These are phyloP conservation scores for Brachyalestes nurse DNA, from an alignment of 2,797 vertebrate species.

Conservation along the genomic window DNA sequence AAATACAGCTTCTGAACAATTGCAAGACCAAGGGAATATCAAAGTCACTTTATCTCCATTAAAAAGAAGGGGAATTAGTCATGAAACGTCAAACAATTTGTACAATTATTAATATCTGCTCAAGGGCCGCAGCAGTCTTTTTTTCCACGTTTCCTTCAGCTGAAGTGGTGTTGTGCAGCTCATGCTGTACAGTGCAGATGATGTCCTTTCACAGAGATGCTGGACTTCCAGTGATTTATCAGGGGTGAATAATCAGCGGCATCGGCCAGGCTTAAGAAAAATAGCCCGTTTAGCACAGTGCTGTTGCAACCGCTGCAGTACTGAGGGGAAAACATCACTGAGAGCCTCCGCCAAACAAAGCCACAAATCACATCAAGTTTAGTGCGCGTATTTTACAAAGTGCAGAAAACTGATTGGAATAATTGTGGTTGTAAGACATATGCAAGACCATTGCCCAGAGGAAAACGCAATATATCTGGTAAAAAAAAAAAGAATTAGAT, in stretches of 20 bases:
- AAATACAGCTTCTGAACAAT: background rate
- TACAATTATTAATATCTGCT: background rate
- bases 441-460: background rate
- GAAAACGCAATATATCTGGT: background rate
- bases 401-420: background rate
- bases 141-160: background rate
- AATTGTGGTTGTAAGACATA: background rate
- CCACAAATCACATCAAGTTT: background rate
- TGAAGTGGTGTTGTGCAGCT: background rate
- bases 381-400: background rate
- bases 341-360: background rate
- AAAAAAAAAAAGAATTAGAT: background rate
- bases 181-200: background rate
- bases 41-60: slow-evolving; percentile 10
- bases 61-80: background rate
- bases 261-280: slow-evolving; percentile 5
- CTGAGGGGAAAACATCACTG: background rate
- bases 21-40: background rate
- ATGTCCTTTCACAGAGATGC: background rate
- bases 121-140: background rate
- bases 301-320: background rate
- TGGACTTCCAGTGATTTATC: background rate
- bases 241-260: background rate
- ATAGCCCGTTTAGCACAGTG: background rate
- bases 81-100: slow-evolving; percentile 3